Conservation (phyloP, 2,888 invertebrate genomes). For the Altica lythri region DNA sequence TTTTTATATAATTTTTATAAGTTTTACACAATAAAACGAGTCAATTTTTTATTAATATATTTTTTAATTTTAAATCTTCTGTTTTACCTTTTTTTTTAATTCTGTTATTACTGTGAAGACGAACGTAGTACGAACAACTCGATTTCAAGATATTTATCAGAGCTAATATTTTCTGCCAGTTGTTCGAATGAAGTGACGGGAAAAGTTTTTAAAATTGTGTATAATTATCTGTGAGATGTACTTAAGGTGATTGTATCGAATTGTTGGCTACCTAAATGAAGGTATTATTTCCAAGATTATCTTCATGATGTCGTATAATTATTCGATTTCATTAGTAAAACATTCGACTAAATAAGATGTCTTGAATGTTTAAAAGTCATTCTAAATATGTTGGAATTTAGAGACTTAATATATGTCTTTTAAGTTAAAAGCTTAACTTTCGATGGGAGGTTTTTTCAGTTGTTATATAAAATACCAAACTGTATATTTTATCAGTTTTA, state of each 20-base stretch:
- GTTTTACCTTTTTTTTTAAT: background rate
- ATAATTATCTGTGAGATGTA: constrained; percentile 22
- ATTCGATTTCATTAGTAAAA: constrained; percentile 17
- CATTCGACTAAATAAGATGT: constrained; percentile 10
- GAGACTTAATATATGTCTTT: too few relatives aligned
- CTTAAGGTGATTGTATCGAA: constrained; percentile 16
- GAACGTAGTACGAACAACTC: background rate
- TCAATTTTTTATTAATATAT: too few relatives aligned
- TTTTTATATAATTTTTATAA: too few relatives aligned
- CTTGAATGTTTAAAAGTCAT: background rate
- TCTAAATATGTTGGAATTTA: too few relatives aligned
- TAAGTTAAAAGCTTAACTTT: too few relatives aligned
- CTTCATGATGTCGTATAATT: constrained; percentile 11
- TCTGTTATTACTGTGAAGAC: background rate
- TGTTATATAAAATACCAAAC: too few relatives aligned
- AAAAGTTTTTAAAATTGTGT: constrained; percentile 21
- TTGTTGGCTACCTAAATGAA: constrained; percentile 9
- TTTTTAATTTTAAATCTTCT: too few relatives aligned
- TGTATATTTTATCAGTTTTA: too few relatives aligned
- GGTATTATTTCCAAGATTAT: constrained; percentile 17
- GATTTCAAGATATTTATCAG: constrained; percentile 20
- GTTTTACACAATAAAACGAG: too few relatives aligned
- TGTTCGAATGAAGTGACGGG: constrained; percentile 20
- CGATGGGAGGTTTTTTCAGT: too few relatives aligned
- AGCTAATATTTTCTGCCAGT: constrained; percentile 26